Conservation (phyloP, 37 sponge, comb jelly and placozoan species). For the Halichondria panicea region DNA sequence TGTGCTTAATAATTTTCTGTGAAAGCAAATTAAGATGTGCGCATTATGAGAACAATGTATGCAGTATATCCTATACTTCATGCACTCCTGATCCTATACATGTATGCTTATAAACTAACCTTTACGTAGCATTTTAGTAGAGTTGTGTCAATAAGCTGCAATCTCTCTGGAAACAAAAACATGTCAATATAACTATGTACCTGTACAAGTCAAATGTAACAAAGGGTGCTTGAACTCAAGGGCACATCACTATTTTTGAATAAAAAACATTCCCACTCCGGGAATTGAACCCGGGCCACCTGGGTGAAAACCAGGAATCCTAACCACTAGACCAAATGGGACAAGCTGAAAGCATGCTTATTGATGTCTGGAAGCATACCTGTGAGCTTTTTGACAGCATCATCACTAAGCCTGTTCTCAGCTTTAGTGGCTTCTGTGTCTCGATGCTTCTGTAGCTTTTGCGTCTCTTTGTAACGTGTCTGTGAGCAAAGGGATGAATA, state of each 20-base stretch:
- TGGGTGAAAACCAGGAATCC: too few relatives aligned
- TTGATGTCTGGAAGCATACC: too few relatives aligned
- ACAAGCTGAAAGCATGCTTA: too few relatives aligned
- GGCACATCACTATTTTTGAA: not conserved
- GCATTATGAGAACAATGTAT: not conserved
- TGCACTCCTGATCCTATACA: too few relatives aligned
- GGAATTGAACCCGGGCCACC: too few relatives aligned
- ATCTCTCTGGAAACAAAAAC: conserved; percentile 3
- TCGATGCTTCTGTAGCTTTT: conserved; percentile 28
- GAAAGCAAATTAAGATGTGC: too few relatives aligned
- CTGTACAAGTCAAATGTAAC: not conserved
- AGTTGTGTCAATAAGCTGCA: conserved; percentile 83
- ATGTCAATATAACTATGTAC: too few relatives aligned
- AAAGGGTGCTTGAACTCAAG: not conserved
- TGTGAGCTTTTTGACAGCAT: not conserved
- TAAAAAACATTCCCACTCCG: too few relatives aligned
- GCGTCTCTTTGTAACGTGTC: conserved; percentile 32
- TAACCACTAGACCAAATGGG: too few relatives aligned
- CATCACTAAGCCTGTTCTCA: conserved; percentile 2
- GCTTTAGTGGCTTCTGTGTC: conserved; percentile 4
- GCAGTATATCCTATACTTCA: not conserved
- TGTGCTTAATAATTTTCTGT: too few relatives aligned
- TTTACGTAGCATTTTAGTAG: conserved; percentile 86
- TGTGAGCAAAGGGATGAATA: not conserved
- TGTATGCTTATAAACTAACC: conserved; percentile 26